These are phyloP conservation scores for Bombus sylvicola DNA, from an alignment of 1,140 invertebrate species.

Conservation along the genomic window DNA sequence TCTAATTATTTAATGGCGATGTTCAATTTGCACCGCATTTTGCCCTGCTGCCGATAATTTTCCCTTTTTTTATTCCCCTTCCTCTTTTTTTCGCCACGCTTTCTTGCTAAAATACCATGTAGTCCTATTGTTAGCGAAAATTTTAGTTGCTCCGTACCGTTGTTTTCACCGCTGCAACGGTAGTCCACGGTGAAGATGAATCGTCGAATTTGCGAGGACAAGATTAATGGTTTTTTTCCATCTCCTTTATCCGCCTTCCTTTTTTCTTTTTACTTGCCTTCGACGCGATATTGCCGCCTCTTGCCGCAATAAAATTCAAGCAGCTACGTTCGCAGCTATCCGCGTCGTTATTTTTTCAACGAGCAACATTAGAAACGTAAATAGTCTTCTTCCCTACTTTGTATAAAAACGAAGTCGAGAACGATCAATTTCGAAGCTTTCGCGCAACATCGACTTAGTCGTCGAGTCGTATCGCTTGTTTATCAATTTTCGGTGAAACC, in stretches of 20 bases:
- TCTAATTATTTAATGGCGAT: constrained; percentile 67
- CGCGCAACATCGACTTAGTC: background rate
- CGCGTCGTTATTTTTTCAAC: background rate
- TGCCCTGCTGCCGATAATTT: constrained; percentile 31
- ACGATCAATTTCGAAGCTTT: background rate
- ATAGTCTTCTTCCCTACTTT: background rate
- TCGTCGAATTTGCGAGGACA: background rate
- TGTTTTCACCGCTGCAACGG: background rate
- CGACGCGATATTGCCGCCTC: background rate
- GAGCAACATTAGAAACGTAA: background rate
- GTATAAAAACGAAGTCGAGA: background rate
- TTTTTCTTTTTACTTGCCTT: background rate
- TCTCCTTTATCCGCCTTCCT: background rate
- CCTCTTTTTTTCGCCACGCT: background rate
- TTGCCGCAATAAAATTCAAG: background rate
- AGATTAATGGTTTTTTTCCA: constrained; percentile 18
- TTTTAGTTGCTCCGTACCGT: background rate
- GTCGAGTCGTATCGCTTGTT: background rate
- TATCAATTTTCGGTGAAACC: background rate
- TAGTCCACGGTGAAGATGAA: constrained; percentile 5
- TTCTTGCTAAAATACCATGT: constrained; percentile 14
- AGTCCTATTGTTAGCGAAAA: constrained; percentile 28
- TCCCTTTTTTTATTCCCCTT: background rate
- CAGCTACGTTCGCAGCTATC: background rate
- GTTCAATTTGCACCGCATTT: constrained; percentile 66